Base-by-base conservation (phyloP, 64 coral and sea anemone genomes). In the Montipora efflorescens region DNA sequence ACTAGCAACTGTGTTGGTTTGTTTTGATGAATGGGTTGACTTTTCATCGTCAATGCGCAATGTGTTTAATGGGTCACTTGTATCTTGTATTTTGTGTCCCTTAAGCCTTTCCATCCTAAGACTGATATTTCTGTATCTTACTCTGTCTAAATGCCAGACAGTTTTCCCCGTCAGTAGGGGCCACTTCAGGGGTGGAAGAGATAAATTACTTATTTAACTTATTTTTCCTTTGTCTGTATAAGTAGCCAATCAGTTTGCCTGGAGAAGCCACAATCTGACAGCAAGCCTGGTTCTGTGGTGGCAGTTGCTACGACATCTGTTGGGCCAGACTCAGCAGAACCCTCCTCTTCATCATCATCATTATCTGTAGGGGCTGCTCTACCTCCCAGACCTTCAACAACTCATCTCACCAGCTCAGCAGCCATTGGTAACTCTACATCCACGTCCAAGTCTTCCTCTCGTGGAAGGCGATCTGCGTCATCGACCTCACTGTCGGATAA, bases 361-460 rank as follows among this genome's bases (percentile, higher is more conserved):
- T 71, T 64, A 70, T 67, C 62, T n/a, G n/a, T 72, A 13, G 64
- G 82, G 9, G 45, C 36, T 86, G 67, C 47, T 47, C 19, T 22
- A 18, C 46, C 66, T 50, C n/a, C 82, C 45, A 67, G 71, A 51
- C 18, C 66, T 19, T 86, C 82, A 4, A 49, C 46, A 49, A 67
- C 66, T 50, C 46, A 72, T 86, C 45, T n/a, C 14, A 71, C 45
- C 46, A 86, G 46, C 49, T 71, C 82, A 12, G 67, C 82, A 86
- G 82, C 82, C 82, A 86, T 86, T 86, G 82, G 82, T 86, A 86
- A 86, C 66, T 49, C n/a, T 50, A 71, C 82, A 48, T 86, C 82
- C 15, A 49, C 18, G 43, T 86, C 82, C 7, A 86, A 86, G 82
- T 86, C 82, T 86, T 86, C 82, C 82, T 86, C 82, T 18, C 82